phyloP scores from a whole-genome alignment of 2,888 invertebrate genomes.

The Melinopterus prodromus region DNA sequence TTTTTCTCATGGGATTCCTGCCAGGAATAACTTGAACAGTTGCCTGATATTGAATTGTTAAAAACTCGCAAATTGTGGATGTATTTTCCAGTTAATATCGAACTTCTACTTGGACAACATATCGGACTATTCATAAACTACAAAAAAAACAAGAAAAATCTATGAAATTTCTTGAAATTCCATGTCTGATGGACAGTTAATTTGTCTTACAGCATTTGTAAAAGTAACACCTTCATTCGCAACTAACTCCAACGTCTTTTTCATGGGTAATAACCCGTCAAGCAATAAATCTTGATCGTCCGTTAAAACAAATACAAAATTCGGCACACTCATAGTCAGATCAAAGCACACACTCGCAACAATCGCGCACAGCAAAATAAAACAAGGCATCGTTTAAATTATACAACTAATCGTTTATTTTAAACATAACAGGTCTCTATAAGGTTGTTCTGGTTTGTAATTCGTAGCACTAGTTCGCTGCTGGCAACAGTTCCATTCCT shows the following conservation, averaged over 20 bases:
- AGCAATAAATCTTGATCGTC: constrained; percentile 88
- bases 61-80: constrained; percentile 81
- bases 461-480: constrained; percentile 23
- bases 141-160: constrained; percentile 42
- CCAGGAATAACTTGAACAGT: constrained; percentile 79
- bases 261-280: constrained; percentile 79
- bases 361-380: constrained; percentile 26
- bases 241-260: constrained; percentile 69
- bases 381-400: constrained; percentile 12
- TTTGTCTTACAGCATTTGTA: constrained; percentile 74
- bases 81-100: constrained; percentile 84
- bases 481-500: constrained; percentile 69
- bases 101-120: constrained; percentile 91
- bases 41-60: constrained; percentile 82
- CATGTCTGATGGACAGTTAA: neutral
- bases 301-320: constrained; percentile 81
- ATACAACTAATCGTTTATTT: constrained; percentile 30
- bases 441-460: neutral
- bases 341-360: constrained; percentile 22
- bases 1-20: constrained; percentile 68
- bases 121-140: constrained; percentile 87
- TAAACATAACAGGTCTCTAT: constrained; percentile 29
- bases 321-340: constrained; percentile 61
- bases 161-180: neutral
- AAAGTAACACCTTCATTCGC: constrained; percentile 73